phyloP scores from a whole-genome alignment of 2,888 invertebrate genomes.

The Mimas tiliae region DNA sequence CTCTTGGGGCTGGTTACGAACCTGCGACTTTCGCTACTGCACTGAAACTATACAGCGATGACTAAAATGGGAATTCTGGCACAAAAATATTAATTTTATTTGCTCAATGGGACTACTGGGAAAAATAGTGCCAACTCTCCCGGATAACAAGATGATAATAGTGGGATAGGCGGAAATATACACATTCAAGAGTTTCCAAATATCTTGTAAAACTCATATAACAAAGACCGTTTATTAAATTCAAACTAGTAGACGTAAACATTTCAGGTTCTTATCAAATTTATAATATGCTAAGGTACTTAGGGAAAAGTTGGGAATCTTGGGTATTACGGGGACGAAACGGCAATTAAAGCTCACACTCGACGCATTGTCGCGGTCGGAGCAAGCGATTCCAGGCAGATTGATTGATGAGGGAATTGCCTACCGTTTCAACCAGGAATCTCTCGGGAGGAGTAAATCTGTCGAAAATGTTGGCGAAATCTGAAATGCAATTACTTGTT shows the following conservation, averaged over 20 bases:
- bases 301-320: conserved; percentile 7
- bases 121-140: too few species aligned
- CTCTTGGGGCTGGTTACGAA: too few species aligned
- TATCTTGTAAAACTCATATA: neutral
- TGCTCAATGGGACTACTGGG: too few species aligned
- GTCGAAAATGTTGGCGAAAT: neutral
- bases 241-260: neutral
- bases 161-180: neutral
- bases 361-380: neutral
- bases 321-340: neutral
- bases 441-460: neutral
- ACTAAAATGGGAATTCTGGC: too few species aligned
- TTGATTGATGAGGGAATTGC: conserved; percentile 17
- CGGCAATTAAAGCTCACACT: conserved; percentile 15
- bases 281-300: neutral
- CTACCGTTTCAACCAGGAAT: neutral
- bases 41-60: too few species aligned
- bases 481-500: neutral
- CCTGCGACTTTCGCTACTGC: too few species aligned
- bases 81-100: too few species aligned
- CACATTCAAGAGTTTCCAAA: neutral
- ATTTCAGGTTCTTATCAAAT: neutral
- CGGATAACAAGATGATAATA: neutral
- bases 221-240: neutral
- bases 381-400: neutral